Percentiles rank a stretch among this genome's conserved stretches.
phyloP scores from a whole-genome alignment of 2,888 invertebrate species.

The Sinohyriopsis cumingii region DNA sequence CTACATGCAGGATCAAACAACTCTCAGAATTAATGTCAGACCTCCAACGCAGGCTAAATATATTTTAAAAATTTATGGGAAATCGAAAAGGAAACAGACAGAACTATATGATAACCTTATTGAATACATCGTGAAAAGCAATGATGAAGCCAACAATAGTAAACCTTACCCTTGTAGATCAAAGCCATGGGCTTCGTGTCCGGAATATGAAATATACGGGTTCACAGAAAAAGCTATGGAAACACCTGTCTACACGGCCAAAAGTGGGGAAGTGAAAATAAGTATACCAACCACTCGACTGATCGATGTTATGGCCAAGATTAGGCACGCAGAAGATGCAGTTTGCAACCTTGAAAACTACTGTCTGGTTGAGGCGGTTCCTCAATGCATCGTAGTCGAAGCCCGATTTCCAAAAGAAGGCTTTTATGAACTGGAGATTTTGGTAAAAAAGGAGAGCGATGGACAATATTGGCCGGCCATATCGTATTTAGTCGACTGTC shows the following conservation, averaged over 20 bases:
- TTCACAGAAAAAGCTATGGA: constrained; percentile 7
- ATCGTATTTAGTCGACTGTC: constrained; percentile 15
- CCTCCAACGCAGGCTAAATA: constrained; percentile 15
- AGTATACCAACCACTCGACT: constrained; percentile 9
- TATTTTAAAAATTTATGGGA: constrained; percentile 16
- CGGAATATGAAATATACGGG: constrained; percentile 13
- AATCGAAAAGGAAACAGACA: constrained; percentile 2
- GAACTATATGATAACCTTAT: constrained; percentile 11
- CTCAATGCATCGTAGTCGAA: constrained; percentile 4
- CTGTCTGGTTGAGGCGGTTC: constrained; percentile 11
- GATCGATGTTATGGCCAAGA: constrained; percentile 9
- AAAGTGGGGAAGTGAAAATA: constrained; percentile 11
- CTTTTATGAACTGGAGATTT: constrained; percentile 14
- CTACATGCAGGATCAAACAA: neutral
- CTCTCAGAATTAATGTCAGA: constrained; percentile 9
- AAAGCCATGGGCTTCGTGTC: constrained; percentile 11
- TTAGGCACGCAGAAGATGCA: constrained; percentile 8
- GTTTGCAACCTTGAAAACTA: constrained; percentile 10
- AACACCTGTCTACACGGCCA: neutral
- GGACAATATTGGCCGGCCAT: constrained; percentile 12
- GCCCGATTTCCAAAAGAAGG: constrained; percentile 12
- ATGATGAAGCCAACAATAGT: neutral
- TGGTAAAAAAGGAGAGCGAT: constrained; percentile 12
- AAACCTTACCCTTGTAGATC: constrained; percentile 9
- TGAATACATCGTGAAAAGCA: constrained; percentile 14